These are phyloP conservation scores for Heterodera carotae DNA, from an alignment of 1,140 invertebrate species.

Conservation along the genomic window DNA sequence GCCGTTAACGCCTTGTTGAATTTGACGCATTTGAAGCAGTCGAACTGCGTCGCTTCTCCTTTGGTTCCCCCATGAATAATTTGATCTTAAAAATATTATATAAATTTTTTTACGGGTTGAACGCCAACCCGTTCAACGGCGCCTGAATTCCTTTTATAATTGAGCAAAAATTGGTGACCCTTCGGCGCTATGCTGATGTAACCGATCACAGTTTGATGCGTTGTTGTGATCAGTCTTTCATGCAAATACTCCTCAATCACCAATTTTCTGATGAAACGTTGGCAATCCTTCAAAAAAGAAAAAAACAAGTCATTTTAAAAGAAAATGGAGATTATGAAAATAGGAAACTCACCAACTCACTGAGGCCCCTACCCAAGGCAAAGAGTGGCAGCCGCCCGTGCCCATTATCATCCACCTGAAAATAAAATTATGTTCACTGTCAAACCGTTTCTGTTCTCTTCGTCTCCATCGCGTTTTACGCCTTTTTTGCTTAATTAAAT, in stretches of 20 bases:
- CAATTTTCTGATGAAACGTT: conserved; percentile 32
- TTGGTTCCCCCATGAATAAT: too few species aligned
- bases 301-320: neutral
- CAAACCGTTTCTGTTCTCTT: conserved; percentile 1
- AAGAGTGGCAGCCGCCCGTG: conserved; percentile 33
- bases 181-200: conserved; percentile 6
- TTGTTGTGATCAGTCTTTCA: conserved; percentile 4
- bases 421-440: neutral
- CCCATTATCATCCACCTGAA: conserved; percentile 30
- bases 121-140: neutral
- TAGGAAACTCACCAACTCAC: neutral
- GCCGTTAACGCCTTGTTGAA: neutral
- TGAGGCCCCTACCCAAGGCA: conserved; percentile 24
- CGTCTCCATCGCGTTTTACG: conserved; percentile 18
- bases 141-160: neutral
- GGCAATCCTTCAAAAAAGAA: conserved; percentile 5
- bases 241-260: conserved; percentile 35
- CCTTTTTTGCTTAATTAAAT: conserved; percentile 20
- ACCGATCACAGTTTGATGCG: conserved; percentile 26
- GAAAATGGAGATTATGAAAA: neutral
- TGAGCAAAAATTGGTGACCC: neutral
- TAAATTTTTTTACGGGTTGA: neutral
- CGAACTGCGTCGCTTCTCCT: neutral
- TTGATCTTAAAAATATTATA: neutral
- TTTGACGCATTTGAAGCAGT: neutral